These are phyloP conservation scores for Nyctereutes procyonoides DNA, from an alignment of 2,113 vertebrate species.

Conservation along the genomic window DNA sequence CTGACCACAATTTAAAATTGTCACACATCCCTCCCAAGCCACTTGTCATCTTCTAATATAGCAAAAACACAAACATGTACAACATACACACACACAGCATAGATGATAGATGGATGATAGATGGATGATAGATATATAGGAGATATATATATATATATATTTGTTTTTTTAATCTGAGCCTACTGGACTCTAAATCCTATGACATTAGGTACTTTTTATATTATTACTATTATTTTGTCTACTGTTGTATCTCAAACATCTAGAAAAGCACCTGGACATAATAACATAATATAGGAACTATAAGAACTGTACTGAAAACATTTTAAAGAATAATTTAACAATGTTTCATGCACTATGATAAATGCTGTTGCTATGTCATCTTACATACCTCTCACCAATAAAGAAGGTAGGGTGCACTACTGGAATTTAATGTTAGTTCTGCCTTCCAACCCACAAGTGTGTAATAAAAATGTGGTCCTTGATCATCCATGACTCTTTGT, in stretches of 20 bases:
- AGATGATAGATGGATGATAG: neutral
- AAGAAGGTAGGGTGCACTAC: neutral
- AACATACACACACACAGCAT: neutral
- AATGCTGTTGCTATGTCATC: neutral
- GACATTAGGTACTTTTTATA: neutral
- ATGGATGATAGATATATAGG: neutral
- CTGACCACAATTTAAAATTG: conserved; percentile 1
- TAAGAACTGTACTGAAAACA: neutral
- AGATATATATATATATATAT: neutral
- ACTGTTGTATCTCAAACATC: neutral
- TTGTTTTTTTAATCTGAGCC: neutral
- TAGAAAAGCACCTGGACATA: neutral
- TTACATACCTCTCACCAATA: neutral
- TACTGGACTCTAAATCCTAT: neutral
- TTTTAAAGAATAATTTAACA: neutral
- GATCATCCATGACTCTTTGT: neutral
- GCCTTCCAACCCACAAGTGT: neutral
- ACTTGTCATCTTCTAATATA: neutral
- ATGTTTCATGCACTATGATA: neutral
- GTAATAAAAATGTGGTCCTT: neutral
- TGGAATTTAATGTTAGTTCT: conserved; percentile 24
- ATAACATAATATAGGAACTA: neutral
- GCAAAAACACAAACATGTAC: neutral
- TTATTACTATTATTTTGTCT: neutral
- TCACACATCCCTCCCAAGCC: neutral